Conservation (phyloP, 2,888 invertebrate species). For the Caenorhabditis angaria region DNA sequence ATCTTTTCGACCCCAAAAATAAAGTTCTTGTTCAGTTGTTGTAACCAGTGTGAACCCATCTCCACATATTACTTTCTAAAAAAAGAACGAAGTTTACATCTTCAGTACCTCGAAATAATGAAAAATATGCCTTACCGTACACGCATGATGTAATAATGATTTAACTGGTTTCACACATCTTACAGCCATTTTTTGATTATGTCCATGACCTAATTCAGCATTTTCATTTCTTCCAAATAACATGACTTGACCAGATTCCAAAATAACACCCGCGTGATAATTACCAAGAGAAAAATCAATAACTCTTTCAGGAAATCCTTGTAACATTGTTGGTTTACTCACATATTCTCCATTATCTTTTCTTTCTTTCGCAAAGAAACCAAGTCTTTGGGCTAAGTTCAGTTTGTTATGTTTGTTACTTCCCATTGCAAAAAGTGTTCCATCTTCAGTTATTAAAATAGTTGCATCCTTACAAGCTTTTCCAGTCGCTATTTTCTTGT, state of each 20-base stretch:
- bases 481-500: conserved; percentile 51
- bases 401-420: conserved; percentile 78
- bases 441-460: conserved; percentile 48
- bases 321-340: conserved; percentile 74
- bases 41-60: conserved; percentile 79
- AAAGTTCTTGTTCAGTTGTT: conserved; percentile 79
- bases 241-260: conserved; percentile 77
- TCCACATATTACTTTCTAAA: conserved; percentile 78
- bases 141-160: conserved; percentile 70
- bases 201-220: conserved; percentile 78
- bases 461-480: conserved; percentile 49
- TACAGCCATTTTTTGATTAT: conserved; percentile 71
- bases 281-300: conserved; percentile 78
- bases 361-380: conserved; percentile 74
- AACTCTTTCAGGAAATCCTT: conserved; percentile 76
- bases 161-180: conserved; percentile 74
- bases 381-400: conserved; percentile 76
- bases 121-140: conserved; percentile 39
- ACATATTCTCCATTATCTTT: conserved; percentile 71
- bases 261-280: conserved; percentile 76
- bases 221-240: conserved; percentile 79
- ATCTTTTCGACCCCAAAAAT: conserved; percentile 78
- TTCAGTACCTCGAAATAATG: not conserved
- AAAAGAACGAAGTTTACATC: conserved; percentile 2
- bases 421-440: conserved; percentile 78